Conservation (phyloP, 2,888 invertebrate species). For the Hirtodrosophila duncani region DNA sequence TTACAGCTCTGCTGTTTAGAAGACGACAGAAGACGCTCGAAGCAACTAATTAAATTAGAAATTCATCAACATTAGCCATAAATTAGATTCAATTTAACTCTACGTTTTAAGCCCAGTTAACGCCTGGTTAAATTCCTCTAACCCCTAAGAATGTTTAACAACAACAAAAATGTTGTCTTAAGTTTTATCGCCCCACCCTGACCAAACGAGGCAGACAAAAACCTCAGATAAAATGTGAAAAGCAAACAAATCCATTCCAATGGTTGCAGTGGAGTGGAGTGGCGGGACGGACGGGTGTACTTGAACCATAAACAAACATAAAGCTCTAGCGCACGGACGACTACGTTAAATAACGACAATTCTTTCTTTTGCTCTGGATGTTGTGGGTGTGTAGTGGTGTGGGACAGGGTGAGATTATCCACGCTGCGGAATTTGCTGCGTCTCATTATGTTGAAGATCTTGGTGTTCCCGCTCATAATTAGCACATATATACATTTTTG, state of each 20-base stretch:
- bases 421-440: background rate
- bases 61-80: conserved; percentile 41
- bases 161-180: too few relatives aligned
- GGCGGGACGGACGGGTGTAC: too few relatives aligned
- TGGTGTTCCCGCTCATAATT: conserved; percentile 16
- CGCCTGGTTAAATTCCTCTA: conserved; percentile 36
- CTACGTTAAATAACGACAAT: conserved; percentile 8
- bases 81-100: conserved; percentile 38
- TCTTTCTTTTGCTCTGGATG: background rate
- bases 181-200: too few relatives aligned
- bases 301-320: too few relatives aligned
- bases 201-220: too few relatives aligned
- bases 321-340: too few relatives aligned
- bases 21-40: background rate
- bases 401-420: too few relatives aligned
- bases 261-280: too few relatives aligned
- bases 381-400: too few relatives aligned
- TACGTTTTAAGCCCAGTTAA: conserved; percentile 47
- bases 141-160: too few relatives aligned
- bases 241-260: too few relatives aligned
- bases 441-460: conserved; percentile 1
- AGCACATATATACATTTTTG: conserved; percentile 16
- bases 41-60: conserved; percentile 24
- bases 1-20: background rate
- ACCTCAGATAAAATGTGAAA: too few relatives aligned